A percentile compares a stretch with the other conserved stretches of the same genome.
These are phyloP conservation scores for Argyrosomus japonicus DNA, from an alignment of 2,113 vertebrate genomes.

Conservation along the genomic window DNA sequence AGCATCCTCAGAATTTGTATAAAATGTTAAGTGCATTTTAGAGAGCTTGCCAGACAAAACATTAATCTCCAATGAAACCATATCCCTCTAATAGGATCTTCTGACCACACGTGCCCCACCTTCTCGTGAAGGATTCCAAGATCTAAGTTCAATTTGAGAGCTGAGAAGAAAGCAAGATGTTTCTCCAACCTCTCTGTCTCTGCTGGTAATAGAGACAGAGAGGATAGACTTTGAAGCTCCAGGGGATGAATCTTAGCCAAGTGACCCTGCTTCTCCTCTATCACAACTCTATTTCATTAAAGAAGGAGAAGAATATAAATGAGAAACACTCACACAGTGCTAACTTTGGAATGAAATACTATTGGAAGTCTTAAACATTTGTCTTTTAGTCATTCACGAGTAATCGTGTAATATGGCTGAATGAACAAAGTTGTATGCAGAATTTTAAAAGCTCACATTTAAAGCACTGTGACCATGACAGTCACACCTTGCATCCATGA, in stretches of 20 bases:
- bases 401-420: too few relatives aligned
- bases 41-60: constrained; percentile 74
- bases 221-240: constrained; percentile 25
- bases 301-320: constrained; percentile 30
- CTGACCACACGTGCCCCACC: constrained; percentile 53
- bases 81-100: constrained; percentile 64
- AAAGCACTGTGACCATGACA: neutral
- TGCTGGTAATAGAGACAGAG: constrained; percentile 30
- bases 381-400: neutral
- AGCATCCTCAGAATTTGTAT: constrained; percentile 69
- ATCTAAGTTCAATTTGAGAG: constrained; percentile 35
- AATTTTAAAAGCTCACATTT: neutral
- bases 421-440: neutral
- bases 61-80: constrained; percentile 73
- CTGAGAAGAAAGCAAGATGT: constrained; percentile 58
- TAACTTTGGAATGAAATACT: constrained; percentile 5
- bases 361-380: too few relatives aligned
- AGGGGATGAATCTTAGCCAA: constrained; percentile 38
- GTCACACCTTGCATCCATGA: neutral
- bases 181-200: constrained; percentile 31
- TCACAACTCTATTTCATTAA: constrained; percentile 7
- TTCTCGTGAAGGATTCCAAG: constrained; percentile 19
- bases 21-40: constrained; percentile 80
- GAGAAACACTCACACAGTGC: neutral
- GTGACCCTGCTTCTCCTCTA: constrained; percentile 29